phyloP scores from a whole-genome alignment of 2,888 invertebrate species.

The Tetragnatha montana region DNA sequence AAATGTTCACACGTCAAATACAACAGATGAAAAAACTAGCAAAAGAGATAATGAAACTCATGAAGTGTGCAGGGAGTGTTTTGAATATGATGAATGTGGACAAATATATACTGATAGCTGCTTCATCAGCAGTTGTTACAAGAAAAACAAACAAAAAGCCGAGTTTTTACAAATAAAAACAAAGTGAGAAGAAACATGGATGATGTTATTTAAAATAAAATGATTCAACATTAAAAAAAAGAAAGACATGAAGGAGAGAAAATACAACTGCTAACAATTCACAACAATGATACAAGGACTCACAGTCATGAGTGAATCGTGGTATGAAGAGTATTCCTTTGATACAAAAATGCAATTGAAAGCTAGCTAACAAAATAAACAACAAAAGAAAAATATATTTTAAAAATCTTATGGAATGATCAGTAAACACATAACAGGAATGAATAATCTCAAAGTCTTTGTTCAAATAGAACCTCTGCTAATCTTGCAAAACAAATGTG shows the following conservation, averaged over 20 bases:
- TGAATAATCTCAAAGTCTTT: constrained; percentile 65
- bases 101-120: constrained; percentile 32
- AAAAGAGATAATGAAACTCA: constrained; percentile 19
- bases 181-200: constrained; percentile 47
- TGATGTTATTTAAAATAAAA: constrained; percentile 51
- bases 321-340: constrained; percentile 30
- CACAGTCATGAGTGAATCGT: constrained; percentile 40
- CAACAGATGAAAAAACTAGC: constrained; percentile 24
- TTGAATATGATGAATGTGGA: constrained; percentile 14
- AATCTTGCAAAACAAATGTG: constrained; percentile 59
- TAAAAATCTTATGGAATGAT: constrained; percentile 66
- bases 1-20: constrained; percentile 34
- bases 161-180: constrained; percentile 27
- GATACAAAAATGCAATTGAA: constrained; percentile 49
- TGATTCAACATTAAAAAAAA: constrained; percentile 11
- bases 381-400: constrained; percentile 45
- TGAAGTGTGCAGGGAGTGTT: constrained; percentile 34
- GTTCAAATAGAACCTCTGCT: constrained; percentile 57
- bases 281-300: constrained; percentile 33
- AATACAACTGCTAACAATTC: constrained; percentile 43
- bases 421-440: constrained; percentile 65
- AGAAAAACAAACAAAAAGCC: constrained; percentile 29
- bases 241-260: constrained; percentile 49
- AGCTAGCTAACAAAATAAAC: constrained; percentile 61
- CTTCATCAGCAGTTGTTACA: constrained; percentile 11